Percentiles rank a stretch among this genome's conserved stretches.
Conservation (phyloP, 64 coral and sea anemone genomes). For the Catalaphyllia jardinei region DNA sequence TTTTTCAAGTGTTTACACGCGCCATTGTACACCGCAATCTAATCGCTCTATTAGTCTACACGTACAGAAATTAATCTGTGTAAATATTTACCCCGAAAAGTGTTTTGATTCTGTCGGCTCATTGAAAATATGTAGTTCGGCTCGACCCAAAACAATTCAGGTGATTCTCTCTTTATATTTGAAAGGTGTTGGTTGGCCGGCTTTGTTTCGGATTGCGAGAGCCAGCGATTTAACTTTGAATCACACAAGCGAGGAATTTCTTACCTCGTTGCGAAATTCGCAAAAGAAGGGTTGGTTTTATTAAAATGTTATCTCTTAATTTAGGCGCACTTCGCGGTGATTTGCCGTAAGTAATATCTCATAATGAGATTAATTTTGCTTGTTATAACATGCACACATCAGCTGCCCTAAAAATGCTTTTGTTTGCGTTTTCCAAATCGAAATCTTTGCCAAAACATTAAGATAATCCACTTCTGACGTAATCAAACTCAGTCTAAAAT, state of each 20-base stretch:
- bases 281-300: neutral
- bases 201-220: neutral
- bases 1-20: conserved; percentile 31
- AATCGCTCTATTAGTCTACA: conserved; percentile 61
- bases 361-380: conserved; percentile 93
- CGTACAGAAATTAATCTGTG: conserved; percentile 70
- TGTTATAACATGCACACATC: conserved; percentile 53
- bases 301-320: conserved; percentile 42
- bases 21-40: conserved; percentile 20
- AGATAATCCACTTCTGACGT: neutral
- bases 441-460: neutral
- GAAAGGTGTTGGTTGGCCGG: neutral
- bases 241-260: neutral
- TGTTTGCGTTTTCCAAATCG: conserved; percentile 16
- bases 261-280: conserved; percentile 7
- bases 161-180: conserved; percentile 24
- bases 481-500: neutral
- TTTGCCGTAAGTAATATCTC: conserved; percentile 70
- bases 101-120: conserved; percentile 56
- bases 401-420: conserved; percentile 30
- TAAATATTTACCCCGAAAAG: conserved; percentile 88
- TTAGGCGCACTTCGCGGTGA: neutral
- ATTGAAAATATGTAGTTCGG: conserved; percentile 52
- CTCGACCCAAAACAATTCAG: conserved; percentile 42
- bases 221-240: neutral